These are phyloP conservation scores for Cottoperca gobio DNA, from an alignment of 2,797 vertebrate species.

Conservation along the genomic window DNA sequence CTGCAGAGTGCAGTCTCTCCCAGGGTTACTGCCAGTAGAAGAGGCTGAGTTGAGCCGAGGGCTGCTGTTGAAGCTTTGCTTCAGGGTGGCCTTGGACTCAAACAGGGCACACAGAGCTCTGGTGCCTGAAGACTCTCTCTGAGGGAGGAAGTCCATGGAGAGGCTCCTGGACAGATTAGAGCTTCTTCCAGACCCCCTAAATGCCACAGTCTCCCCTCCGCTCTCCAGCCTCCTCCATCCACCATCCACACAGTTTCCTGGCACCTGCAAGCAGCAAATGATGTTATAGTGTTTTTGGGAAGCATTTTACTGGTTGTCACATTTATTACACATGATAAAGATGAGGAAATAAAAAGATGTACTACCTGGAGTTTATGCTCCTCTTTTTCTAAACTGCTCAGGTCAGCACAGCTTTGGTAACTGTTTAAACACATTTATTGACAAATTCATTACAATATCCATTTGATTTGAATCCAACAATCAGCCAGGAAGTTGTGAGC, in stretches of 20 bases:
- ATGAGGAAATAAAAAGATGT: neutral
- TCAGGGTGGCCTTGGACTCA: constrained; percentile 76
- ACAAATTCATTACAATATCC: neutral
- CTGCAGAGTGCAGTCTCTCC: constrained; percentile 58
- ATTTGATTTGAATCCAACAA: neutral
- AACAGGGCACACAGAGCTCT: constrained; percentile 79
- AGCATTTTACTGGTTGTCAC: neutral
- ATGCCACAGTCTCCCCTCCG: constrained; percentile 16
- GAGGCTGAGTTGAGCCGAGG: constrained; percentile 28
- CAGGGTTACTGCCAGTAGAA: constrained; percentile 1
- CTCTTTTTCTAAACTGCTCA: constrained; percentile 54
- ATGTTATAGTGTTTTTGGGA: neutral
- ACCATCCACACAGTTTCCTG: constrained; percentile 40
- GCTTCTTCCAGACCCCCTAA: constrained; percentile 19
- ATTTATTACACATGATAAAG: constrained; percentile 1
- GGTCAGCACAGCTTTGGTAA: constrained; percentile 80
- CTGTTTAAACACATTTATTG: constrained; percentile 58
- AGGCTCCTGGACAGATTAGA: constrained; percentile 71
- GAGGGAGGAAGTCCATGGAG: constrained; percentile 81
- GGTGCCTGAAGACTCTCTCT: constrained; percentile 61
- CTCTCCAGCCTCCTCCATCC: constrained; percentile 48
- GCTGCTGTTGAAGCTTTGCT: constrained; percentile 57
- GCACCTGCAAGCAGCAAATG: constrained; percentile 43
- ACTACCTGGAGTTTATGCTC: constrained; percentile 69
- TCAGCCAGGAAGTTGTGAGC: neutral